These are phyloP conservation scores for Trachelus iudaicus DNA, from an alignment of 2,888 invertebrate genomes.

Conservation along the genomic window DNA sequence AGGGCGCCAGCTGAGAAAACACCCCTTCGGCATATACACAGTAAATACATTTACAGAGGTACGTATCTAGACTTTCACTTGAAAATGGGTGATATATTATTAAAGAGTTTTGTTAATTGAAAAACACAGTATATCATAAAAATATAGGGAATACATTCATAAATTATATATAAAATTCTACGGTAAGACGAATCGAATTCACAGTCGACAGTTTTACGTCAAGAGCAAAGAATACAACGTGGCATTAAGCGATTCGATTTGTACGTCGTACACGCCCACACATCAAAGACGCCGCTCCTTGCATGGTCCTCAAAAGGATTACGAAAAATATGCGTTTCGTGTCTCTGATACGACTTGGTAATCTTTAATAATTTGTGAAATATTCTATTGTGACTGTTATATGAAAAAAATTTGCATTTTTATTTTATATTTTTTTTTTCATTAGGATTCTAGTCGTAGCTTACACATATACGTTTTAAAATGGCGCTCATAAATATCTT, in stretches of 20 bases:
- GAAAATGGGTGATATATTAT: background rate
- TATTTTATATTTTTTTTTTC: background rate
- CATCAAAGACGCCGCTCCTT: conserved; percentile 57
- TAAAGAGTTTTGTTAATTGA: background rate
- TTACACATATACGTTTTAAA: conserved; percentile 21
- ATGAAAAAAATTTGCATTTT: background rate
- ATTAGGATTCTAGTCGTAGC: background rate
- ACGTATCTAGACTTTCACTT: background rate
- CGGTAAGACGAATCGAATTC: conserved; percentile 37
- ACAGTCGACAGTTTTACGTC: background rate
- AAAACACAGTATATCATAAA: background rate
- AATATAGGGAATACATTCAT: conserved; percentile 24
- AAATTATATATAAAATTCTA: conserved; percentile 59
- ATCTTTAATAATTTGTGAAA: conserved; percentile 27
- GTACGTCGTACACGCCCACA: conserved; percentile 55
- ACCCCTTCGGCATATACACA: conserved; percentile 36
- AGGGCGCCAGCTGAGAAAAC: conserved; percentile 63
- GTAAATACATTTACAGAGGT: background rate
- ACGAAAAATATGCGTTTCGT: conserved; percentile 29
- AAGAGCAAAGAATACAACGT: conserved; percentile 53
- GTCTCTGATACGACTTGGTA: conserved; percentile 39
- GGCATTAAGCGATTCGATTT: conserved; percentile 62
- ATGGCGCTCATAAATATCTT: conserved; percentile 41
- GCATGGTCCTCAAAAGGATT: conserved; percentile 42
- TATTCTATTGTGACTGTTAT: background rate